Base-by-base conservation (phyloP, 2,888 invertebrate species). In the Hypomecis atomaria region DNA sequence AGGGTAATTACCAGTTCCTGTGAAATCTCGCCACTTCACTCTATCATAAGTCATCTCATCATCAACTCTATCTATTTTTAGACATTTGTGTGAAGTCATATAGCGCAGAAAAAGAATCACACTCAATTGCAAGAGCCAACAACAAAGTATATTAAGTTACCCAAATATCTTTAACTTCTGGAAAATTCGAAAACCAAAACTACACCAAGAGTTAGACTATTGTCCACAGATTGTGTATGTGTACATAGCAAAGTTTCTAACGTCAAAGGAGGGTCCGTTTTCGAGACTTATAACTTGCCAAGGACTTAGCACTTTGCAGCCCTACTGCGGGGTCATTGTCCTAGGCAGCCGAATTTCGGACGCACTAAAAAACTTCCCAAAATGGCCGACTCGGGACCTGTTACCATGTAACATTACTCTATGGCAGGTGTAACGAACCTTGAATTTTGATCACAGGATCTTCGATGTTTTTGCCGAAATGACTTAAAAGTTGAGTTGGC, bases 341-440 rank as follows among this genome's bases (percentile, higher is more conserved):
- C 92, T 92, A 92, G 92, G 89, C 85, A 86, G 84, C 90, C 92
- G 88, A 92, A 92, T 86, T 92, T 92, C 91, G 91, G 90, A 90
- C 91, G 91, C 88, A 88, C 89, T 91, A 92, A 92, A 89, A 87
- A 90, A 87, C 82, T 82, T 86, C 88, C 79, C 82, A 88, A 92
- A 86, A 91, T 91, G 91, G 91, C 91, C 78, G 87, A 81, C 74
- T 66, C 67, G 78, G 82, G 90, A 92, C 92, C 91, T 86, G 92
- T 90, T 91, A 88, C 88, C 85, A 83, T 86, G 92, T 90, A 91
- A 92, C 90, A 91, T 91, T 92, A 92, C 91, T 92, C 92, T 92
- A 92, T 92, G 91, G 75, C 89, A 90, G 92, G 75, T 78, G 82
- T 77, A 66, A 72, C 52, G 60, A 88, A 90, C 88, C 79, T 85